Percentiles rank a stretch among this genome's conserved stretches.
Evolutionary conservation across 2,797 vertebrate species (phyloP).

Genomic region (Mus spretus): DNA sequence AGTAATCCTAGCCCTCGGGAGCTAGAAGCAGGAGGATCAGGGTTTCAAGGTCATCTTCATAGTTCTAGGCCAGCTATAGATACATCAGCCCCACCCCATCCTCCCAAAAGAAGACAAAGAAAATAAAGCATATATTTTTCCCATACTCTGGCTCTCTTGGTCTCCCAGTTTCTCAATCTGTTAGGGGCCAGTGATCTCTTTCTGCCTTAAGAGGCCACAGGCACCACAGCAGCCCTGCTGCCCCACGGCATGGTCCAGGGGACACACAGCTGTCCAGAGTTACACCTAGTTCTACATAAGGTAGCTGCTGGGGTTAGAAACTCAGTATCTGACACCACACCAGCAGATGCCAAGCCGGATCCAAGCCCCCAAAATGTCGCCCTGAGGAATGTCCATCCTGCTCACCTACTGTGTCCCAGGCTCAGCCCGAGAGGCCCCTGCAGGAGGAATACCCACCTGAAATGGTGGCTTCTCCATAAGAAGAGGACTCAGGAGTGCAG

Average conservation of each 20-base stretch:
- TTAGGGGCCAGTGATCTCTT: not conserved
- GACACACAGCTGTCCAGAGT: not conserved
- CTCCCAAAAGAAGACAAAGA: not conserved
- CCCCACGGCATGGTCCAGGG: too few species aligned
- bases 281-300: not conserved
- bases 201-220: not conserved
- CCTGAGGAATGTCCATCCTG: not conserved
- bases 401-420: not conserved
- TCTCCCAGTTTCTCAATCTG: not conserved
- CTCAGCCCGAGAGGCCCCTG: not conserved
- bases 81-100: not conserved
- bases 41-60: not conserved
- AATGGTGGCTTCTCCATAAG: not conserved
- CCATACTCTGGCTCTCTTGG: not conserved
- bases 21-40: not conserved
- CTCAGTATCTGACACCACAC: not conserved
- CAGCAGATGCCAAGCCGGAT: not conserved
- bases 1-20: not conserved
- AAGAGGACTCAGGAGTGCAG: not conserved
- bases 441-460: not conserved
- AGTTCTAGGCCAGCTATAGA: not conserved
- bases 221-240: not conserved
- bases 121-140: not conserved
- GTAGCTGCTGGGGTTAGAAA: not conserved
- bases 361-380: not conserved